Percentiles rank a stretch among this genome's conserved stretches.
Evolutionary conservation across 2,797 vertebrate genomes (phyloP).

Genomic region (Holocentrus rufus): DNA sequence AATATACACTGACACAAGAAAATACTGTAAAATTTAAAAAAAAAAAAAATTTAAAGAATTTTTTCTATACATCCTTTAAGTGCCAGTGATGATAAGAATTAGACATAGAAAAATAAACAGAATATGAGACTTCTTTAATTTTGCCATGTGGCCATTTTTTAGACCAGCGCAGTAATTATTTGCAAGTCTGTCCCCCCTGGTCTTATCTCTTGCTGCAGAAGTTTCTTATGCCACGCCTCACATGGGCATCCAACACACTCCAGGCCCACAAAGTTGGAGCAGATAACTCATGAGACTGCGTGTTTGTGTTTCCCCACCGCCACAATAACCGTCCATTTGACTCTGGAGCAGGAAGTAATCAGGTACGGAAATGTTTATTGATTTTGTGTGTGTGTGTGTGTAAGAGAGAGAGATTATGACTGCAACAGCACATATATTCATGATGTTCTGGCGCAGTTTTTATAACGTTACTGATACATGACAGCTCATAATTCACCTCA

Average conservation of each 20-base stretch:
- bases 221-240: constrained; percentile 54
- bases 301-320: constrained; percentile 26
- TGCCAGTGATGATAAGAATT: background rate
- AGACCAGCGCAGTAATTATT: background rate
- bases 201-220: constrained; percentile 77
- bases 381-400: background rate
- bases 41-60: too few relatives aligned
- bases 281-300: constrained; percentile 14
- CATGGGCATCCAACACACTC: background rate
- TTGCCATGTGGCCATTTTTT: background rate
- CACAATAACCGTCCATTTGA: constrained; percentile 10
- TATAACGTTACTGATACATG: background rate
- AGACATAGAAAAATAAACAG: background rate
- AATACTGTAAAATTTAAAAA: too few relatives aligned
- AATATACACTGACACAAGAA: too few relatives aligned
- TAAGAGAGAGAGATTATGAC: background rate
- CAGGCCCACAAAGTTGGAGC: constrained; percentile 16
- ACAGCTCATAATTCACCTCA: background rate
- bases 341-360: constrained; percentile 23
- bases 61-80: background rate
- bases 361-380: constrained; percentile 51
- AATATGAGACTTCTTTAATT: background rate
- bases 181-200: background rate
- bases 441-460: background rate
- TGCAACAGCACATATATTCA: background rate